phyloP scores from a whole-genome alignment of 2,888 invertebrate species.

The Ophion ellenae region DNA sequence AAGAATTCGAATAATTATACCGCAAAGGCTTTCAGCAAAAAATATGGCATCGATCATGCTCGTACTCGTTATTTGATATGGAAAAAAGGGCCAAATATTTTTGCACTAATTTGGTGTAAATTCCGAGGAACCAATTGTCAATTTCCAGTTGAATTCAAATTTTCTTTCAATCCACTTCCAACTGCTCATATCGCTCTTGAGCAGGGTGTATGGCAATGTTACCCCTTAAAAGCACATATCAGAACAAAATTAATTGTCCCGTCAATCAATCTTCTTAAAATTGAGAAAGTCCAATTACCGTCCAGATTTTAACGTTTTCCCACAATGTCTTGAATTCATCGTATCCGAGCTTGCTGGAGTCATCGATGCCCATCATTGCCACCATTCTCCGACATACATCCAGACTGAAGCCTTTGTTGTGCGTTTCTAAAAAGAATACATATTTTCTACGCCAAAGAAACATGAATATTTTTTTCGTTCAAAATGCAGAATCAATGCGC shows the following conservation, averaged over 20 bases:
- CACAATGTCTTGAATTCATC: conserved; percentile 95
- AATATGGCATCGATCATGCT: too few species aligned
- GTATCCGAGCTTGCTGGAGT: conserved; percentile 95
- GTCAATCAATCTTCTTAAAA: background rate
- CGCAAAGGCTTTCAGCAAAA: too few species aligned
- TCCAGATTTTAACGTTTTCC: conserved; percentile 94
- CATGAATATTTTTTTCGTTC: background rate
- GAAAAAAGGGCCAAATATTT: background rate
- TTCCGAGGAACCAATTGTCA: background rate
- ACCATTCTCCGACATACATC: conserved; percentile 97
- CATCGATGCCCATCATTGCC: conserved; percentile 95
- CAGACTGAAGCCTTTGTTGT: conserved; percentile 92
- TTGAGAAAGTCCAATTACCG: conserved; percentile 85
- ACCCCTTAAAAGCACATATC: background rate
- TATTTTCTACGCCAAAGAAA: background rate
- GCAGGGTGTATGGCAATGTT: background rate
- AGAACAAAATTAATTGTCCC: background rate
- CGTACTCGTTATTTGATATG: background rate
- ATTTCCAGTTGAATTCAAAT: background rate
- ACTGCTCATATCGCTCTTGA: background rate
- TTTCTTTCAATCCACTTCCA: background rate
- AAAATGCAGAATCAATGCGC: background rate
- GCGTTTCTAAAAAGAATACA: conserved; percentile 86
- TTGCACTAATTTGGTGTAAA: too few species aligned
- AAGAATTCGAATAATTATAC: too few species aligned